A percentile compares a stretch with the other conserved stretches of the same genome.
These are phyloP conservation scores for Malacoctenus gilli DNA, from an alignment of 2,797 vertebrate genomes.

Conservation along the genomic window DNA sequence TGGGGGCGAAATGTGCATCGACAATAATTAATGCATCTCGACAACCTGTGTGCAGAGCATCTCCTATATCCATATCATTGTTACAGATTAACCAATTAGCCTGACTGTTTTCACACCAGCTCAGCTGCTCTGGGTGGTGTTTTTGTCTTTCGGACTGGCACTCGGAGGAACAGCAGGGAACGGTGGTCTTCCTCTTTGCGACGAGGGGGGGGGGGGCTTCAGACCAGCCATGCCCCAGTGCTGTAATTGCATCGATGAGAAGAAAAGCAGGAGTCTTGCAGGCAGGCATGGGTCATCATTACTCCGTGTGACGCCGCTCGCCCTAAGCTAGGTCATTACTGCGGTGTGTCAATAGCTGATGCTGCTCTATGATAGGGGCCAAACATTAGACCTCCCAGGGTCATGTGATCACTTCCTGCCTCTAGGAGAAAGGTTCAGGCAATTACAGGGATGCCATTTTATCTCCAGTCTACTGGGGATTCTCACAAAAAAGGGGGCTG, in stretches of 20 bases:
- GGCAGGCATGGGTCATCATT: conserved; percentile 68
- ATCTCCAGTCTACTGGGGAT: conserved; percentile 52
- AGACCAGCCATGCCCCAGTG: conserved; percentile 50
- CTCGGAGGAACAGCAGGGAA: conserved; percentile 18
- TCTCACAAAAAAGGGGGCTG: conserved; percentile 13
- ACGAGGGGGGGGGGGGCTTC: conserved; percentile 21
- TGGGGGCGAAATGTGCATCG: conserved; percentile 50
- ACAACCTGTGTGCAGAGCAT: conserved; percentile 34
- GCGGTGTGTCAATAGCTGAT: conserved; percentile 64
- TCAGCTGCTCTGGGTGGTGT: conserved; percentile 14
- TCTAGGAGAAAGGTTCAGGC: conserved; percentile 60
- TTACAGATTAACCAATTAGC: conserved; percentile 51
- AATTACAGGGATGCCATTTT: conserved; percentile 62
- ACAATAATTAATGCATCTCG: conserved; percentile 68
- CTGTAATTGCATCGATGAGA: conserved; percentile 74
- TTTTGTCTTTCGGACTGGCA: conserved; percentile 27
- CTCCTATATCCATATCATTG: conserved; percentile 43
- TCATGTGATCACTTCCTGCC: conserved; percentile 69
- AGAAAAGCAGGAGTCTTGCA: conserved; percentile 56
- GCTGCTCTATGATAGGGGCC: conserved; percentile 59
- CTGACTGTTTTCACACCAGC: conserved; percentile 1
- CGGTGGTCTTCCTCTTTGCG: conserved; percentile 29
- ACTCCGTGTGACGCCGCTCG: conserved; percentile 66
- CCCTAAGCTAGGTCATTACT: conserved; percentile 72
- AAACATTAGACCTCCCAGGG: conserved; percentile 54